Conservation (phyloP, 2,888 invertebrate species). For the Agrochola macilenta region DNA sequence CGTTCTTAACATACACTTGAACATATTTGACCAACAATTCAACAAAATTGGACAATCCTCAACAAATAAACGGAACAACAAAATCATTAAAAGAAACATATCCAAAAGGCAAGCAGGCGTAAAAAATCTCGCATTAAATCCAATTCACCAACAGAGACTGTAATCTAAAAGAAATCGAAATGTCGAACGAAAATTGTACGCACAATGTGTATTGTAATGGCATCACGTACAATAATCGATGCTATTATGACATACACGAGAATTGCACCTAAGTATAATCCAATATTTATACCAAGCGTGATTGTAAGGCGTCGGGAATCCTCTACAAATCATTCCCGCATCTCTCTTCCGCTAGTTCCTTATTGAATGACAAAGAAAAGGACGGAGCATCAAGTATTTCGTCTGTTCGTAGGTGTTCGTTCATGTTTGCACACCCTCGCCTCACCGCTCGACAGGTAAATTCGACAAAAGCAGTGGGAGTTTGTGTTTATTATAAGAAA, state of each 20-base stretch:
- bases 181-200: slow-evolving; percentile 80
- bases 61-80: slow-evolving; percentile 64
- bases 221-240: slow-evolving; percentile 90
- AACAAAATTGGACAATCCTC: slow-evolving; percentile 36
- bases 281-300: slow-evolving; percentile 89
- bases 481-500: slow-evolving; percentile 85
- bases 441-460: slow-evolving; percentile 85
- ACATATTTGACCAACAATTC: slow-evolving; percentile 28
- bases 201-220: slow-evolving; percentile 86
- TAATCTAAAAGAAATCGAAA: slow-evolving; percentile 88
- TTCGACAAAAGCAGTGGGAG: slow-evolving; percentile 87
- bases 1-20: slow-evolving; percentile 13
- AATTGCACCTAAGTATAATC: slow-evolving; percentile 90
- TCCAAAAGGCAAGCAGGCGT: slow-evolving; percentile 81
- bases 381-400: slow-evolving; percentile 69
- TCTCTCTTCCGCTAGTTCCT: slow-evolving; percentile 64
- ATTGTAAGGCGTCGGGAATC: slow-evolving; percentile 78
- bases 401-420: slow-evolving; percentile 79
- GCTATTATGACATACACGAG: slow-evolving; percentile 89
- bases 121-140: slow-evolving; percentile 80
- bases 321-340: slow-evolving; percentile 62
- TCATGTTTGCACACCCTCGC: slow-evolving; percentile 85
- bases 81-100: slow-evolving; percentile 62
- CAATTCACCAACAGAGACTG: slow-evolving; percentile 81
- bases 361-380: slow-evolving; percentile 62